These are phyloP conservation scores for Globia sparganii DNA, from an alignment of 2,888 invertebrate genomes.

Conservation along the genomic window DNA sequence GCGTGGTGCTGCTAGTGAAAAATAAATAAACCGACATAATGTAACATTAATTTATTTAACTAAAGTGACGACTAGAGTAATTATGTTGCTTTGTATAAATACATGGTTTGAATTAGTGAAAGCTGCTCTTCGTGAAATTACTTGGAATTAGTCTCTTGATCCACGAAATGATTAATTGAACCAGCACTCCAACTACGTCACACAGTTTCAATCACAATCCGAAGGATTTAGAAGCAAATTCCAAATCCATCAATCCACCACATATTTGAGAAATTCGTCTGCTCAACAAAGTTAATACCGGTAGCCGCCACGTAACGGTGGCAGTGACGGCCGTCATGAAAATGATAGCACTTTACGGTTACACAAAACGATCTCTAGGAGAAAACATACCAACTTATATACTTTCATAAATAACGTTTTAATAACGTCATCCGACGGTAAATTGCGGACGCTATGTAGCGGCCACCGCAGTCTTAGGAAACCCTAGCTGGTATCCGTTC, in stretches of 20 bases:
- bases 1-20: no score
- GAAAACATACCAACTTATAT: background rate
- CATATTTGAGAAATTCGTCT: background rate
- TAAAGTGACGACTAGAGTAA: conserved; percentile 6
- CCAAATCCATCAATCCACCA: background rate
- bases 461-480: background rate
- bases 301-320: background rate
- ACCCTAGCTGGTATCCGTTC: no score
- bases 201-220: background rate
- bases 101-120: conserved; percentile 19
- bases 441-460: background rate
- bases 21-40: conserved; percentile 1
- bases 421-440: background rate
- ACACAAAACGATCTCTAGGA: background rate
- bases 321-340: background rate
- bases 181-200: background rate
- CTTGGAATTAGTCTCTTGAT: conserved; percentile 8
- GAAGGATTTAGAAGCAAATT: background rate
- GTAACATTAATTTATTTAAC: conserved; percentile 18
- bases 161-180: conserved; percentile 5
- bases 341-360: background rate
- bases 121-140: conserved; percentile 12
- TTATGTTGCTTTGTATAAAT: conserved; percentile 3
- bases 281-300: background rate
- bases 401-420: background rate